Conservation (phyloP, 2,113 vertebrate genomes). For the Herpailurus yagouaroundi region DNA sequence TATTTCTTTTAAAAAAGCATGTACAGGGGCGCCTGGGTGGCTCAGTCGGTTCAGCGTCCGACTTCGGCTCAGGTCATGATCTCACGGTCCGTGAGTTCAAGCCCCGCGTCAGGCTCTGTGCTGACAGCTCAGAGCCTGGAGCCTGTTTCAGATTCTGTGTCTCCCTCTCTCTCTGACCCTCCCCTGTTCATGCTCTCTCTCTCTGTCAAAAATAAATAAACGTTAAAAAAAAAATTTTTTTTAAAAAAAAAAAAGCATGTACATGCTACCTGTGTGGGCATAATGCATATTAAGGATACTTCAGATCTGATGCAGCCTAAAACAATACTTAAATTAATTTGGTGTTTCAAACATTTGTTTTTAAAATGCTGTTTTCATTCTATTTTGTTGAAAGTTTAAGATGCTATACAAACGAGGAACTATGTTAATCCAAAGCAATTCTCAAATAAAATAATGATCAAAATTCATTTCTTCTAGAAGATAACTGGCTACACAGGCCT, state of each 20-base stretch:
- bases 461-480: slow-evolving; percentile 32
- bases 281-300: not conserved
- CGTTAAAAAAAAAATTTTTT: too few relatives aligned
- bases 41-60: too few relatives aligned
- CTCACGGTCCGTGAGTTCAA: too few relatives aligned
- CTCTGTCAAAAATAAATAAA: not conserved
- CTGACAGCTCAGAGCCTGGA: too few relatives aligned
- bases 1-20: not conserved
- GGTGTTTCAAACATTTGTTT: slow-evolving; percentile 33
- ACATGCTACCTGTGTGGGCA: not conserved
- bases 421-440: not conserved
- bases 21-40: too few relatives aligned
- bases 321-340: slow-evolving; percentile 1
- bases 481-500: not conserved
- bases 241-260: not conserved
- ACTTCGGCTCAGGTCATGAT: too few relatives aligned
- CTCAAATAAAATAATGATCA: slow-evolving; percentile 48
- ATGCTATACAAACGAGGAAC: not conserved
- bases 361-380: slow-evolving; percentile 19
- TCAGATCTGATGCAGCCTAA: not conserved
- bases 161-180: too few relatives aligned
- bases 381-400: slow-evolving; percentile 44
- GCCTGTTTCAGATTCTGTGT: too few relatives aligned
- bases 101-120: too few relatives aligned
- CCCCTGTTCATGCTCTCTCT: too few relatives aligned